Evolutionary conservation across 2,888 invertebrate species (phyloP).

Genomic region (Odontothrips loti): DNA sequence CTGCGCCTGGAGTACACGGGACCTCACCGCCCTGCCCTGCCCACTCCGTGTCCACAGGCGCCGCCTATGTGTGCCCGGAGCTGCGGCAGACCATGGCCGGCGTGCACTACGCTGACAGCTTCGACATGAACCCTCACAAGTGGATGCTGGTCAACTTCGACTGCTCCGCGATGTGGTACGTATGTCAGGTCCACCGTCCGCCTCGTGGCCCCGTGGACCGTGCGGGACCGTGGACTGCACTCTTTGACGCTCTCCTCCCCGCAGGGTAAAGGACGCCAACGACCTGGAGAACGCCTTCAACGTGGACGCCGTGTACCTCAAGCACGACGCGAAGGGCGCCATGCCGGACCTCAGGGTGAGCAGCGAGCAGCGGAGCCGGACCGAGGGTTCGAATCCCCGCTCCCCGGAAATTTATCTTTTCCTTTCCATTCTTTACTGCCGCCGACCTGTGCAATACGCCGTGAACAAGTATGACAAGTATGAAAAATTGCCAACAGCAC

Average conservation of each 20-base stretch:
- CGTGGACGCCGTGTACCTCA: constrained; percentile 84
- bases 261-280: constrained; percentile 72
- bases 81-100: constrained; percentile 74
- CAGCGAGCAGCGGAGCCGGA: constrained; percentile 30
- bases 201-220: too few species aligned
- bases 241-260: constrained; percentile 20
- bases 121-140: constrained; percentile 94
- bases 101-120: constrained; percentile 77
- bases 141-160: constrained; percentile 94
- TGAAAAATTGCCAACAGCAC: constrained; percentile 54
- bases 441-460: too few species aligned
- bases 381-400: too few species aligned
- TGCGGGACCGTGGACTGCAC: neutral
- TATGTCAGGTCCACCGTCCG: too few species aligned
- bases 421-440: neutral
- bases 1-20: too few species aligned
- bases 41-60: constrained; percentile 57
- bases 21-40: neutral
- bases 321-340: constrained; percentile 53
- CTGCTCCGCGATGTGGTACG: constrained; percentile 82
- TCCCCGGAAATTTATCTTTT: neutral
- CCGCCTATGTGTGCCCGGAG: constrained; percentile 89
- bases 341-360: constrained; percentile 57
- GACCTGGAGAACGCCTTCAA: constrained; percentile 80
- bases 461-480: too few species aligned